A percentile compares a stretch with the other conserved stretches of the same genome.
phyloP scores from a whole-genome alignment of 2,888 invertebrate genomes.

The Apamea anceps region DNA sequence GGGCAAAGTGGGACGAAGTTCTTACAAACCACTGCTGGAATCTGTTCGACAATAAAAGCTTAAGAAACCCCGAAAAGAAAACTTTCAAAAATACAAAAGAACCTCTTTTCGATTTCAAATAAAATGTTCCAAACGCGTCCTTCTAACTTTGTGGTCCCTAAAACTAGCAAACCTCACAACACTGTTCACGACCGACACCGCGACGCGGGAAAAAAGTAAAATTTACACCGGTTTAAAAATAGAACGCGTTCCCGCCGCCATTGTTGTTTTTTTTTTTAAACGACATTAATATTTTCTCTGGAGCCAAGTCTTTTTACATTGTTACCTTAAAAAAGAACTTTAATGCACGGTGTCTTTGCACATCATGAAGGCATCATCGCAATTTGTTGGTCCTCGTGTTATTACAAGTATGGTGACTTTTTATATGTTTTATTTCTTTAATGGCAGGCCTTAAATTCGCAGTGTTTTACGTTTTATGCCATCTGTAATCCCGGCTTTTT shows the following conservation, averaged over 20 bases:
- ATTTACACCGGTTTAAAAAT: conserved; percentile 81
- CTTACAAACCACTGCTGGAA: not conserved
- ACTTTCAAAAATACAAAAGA: not conserved
- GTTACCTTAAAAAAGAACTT: conserved; percentile 51
- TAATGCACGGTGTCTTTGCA: conserved; percentile 57
- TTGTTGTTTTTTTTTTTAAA: conserved; percentile 71
- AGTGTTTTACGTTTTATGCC: conserved; percentile 39
- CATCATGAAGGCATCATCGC: conserved; percentile 47
- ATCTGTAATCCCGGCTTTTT: conserved; percentile 39
- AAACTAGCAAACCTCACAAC: conserved; percentile 43
- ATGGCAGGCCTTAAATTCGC: conserved; percentile 34
- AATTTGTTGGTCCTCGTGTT: conserved; percentile 55
- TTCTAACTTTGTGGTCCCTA: conserved; percentile 23
- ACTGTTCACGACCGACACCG: conserved; percentile 26
- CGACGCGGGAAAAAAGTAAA: conserved; percentile 74
- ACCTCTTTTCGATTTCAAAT: not conserved
- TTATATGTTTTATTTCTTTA: conserved; percentile 40
- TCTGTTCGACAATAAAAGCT: not conserved
- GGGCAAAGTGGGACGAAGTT: not conserved
- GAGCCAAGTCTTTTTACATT: conserved; percentile 59
- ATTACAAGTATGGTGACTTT: conserved; percentile 41
- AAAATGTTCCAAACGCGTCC: not conserved
- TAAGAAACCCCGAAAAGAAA: not conserved
- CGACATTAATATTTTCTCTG: conserved; percentile 77
- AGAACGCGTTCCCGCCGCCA: conserved; percentile 74